Base-by-base conservation (phyloP, 2,888 invertebrate genomes). In the Stomorhina lunata region DNA sequence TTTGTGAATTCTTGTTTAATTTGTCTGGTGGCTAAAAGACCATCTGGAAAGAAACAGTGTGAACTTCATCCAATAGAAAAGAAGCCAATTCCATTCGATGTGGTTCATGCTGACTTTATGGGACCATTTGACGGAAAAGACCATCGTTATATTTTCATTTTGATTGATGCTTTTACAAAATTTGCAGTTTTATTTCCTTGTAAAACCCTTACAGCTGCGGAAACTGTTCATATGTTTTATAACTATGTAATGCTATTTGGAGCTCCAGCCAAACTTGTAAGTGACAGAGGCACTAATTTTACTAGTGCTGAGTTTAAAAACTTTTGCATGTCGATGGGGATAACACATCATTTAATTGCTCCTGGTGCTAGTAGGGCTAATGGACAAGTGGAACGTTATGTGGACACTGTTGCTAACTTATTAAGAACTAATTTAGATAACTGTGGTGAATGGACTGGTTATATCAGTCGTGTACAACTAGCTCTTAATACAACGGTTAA, bases 101-200 rank as follows among this genome's bases (percentile, higher is more conserved):
- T n/a, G n/a, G n/a, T n/a, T n/a, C n/a, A n/a, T 37, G 53, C 27
- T 5, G 80, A 81, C 55, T 81, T 50, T 20, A 81, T 81, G 69
- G 72, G 84, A 27, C 76, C 84, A 17, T 81, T 80, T 79, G 50
- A 75, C 25, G 77, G n/a, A n/a, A n/a, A n/a, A n/a, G n/a, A n/a
- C n/a, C n/a, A n/a, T n/a, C n/a, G n/a, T n/a, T n/a, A n/a, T 29
- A 37, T 76, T 71, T 76, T 77, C 22, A 71, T 80, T 17, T 40
- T 82, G 22, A 48, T 80, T 4, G 79, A 83, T 55, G 65, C 65
- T 9, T 84, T 84, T 69, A 80, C 84, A 15, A 81, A 84, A 69
- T 81, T 76, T 68, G 76, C 50, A 20, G 10, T 79, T 20, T 57
- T 84, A 15, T 68, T 72, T 6, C 80, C 73, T 9, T 82, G 82